These are phyloP conservation scores for Aurelia aurita DNA, from an alignment of 30 jellyfish, hydroid and myxozoan genomes.

Conservation along the genomic window DNA sequence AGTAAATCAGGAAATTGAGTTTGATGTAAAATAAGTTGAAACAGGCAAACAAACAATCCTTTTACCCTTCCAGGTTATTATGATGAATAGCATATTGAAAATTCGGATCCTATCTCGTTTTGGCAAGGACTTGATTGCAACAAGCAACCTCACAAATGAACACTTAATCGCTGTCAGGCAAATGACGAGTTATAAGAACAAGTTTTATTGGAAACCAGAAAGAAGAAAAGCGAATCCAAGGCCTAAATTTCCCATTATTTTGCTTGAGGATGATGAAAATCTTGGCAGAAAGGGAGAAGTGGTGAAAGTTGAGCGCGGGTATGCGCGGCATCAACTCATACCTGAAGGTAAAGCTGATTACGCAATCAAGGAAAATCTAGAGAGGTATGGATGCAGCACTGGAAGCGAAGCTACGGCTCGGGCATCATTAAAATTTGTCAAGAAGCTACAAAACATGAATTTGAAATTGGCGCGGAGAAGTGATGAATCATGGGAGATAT, in stretches of 20 bases:
- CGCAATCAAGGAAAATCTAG: slow-evolving; percentile 66
- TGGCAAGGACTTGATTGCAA: background rate
- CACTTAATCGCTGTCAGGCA: background rate
- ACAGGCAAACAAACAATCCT: too few species aligned
- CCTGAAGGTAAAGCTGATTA: slow-evolving; percentile 74
- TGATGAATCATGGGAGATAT: slow-evolving; percentile 70
- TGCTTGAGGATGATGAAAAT: slow-evolving; percentile 68
- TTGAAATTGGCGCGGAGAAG: slow-evolving; percentile 40
- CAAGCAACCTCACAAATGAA: background rate
- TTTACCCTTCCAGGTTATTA: background rate
- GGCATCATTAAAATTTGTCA: slow-evolving; percentile 60
- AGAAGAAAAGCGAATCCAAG: slow-evolving; percentile 54
- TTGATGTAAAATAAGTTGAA: too few species aligned
- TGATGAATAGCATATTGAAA: background rate
- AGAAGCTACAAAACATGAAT: slow-evolving; percentile 40
- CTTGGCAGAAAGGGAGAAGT: slow-evolving; percentile 75
- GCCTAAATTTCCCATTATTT: slow-evolving; percentile 75
- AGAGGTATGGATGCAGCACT: slow-evolving; percentile 34
- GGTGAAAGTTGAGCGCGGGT: slow-evolving; percentile 79
- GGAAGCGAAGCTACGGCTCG: slow-evolving; percentile 16
- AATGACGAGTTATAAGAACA: slow-evolving; percentile 54
- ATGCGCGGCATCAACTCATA: slow-evolving; percentile 65
- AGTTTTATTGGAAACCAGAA: slow-evolving; percentile 66
- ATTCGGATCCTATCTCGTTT: background rate
- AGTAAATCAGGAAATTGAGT: too few species aligned